Conservation (phyloP, 2,797 vertebrate genomes). For the Dicrostonyx torquatus region DNA sequence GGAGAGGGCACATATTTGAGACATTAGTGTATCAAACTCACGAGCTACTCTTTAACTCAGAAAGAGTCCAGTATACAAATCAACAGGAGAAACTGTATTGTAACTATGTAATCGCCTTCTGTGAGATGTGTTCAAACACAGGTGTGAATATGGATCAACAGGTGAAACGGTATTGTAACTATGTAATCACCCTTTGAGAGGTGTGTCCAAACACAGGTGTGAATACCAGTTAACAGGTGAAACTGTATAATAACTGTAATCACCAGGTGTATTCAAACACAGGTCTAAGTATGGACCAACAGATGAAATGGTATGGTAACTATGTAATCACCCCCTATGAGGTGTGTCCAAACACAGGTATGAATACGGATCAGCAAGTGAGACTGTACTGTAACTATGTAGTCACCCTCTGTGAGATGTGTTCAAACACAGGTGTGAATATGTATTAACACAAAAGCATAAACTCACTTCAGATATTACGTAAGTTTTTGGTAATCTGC, state of each 20-base stretch:
- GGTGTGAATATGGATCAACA: not conserved
- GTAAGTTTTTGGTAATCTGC: not conserved
- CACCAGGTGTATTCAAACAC: no score
- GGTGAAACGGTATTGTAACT: no score
- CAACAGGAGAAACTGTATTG: not conserved
- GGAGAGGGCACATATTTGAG: not conserved
- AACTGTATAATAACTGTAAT: no score
- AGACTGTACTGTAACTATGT: no score
- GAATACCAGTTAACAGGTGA: not conserved
- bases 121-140: not conserved
- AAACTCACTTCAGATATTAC: not conserved
- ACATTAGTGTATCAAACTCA: not conserved
- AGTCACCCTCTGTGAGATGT: no score
- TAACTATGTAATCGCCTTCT: not conserved
- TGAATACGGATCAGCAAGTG: not conserved
- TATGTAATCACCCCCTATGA: not conserved
- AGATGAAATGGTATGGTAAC: not conserved
- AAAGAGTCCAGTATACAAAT: not conserved
- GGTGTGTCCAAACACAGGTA: not conserved
- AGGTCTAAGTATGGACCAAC: not conserved
- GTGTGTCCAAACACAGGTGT: no score
- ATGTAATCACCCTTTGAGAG: no score
- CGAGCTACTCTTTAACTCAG: not conserved
- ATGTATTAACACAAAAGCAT: not conserved
- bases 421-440: no score